A percentile compares a stretch with the other conserved stretches of the same genome.
Evolutionary conservation across 2,113 vertebrate species (phyloP).

Genomic region (Emydocephalus ijimae): DNA sequence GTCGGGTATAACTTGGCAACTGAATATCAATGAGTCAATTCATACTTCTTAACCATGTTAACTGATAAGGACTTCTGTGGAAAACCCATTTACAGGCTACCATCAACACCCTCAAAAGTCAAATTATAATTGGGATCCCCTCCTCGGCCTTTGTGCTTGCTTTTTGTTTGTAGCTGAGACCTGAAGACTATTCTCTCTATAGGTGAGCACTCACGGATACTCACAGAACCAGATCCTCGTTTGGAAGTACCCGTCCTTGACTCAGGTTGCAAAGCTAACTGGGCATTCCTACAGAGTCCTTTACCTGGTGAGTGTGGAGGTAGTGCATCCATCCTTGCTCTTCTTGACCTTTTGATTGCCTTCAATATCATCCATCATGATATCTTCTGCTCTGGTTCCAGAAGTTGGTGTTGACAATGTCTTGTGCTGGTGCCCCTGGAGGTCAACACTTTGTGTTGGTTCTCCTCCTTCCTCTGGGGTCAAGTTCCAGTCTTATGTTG

Average conservation of each 20-base stretch:
- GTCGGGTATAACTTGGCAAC: neutral
- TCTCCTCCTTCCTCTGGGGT: neutral
- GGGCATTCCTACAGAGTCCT: constrained; percentile 96
- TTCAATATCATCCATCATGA: neutral
- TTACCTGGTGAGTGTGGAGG: constrained; percentile 81
- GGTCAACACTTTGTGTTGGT: neutral
- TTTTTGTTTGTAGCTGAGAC: neutral
- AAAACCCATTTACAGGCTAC: neutral
- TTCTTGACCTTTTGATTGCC: neutral
- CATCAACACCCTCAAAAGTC: neutral
- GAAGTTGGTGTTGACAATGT: neutral
- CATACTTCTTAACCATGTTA: neutral
- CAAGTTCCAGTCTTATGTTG: neutral
- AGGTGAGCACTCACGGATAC: constrained; percentile 98
- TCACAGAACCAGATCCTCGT: constrained; percentile 99
- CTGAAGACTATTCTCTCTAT: neutral
- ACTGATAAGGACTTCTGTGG: neutral
- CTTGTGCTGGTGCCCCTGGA: neutral
- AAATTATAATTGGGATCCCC: neutral
- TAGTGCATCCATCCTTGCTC: neutral
- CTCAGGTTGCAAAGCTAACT: constrained; percentile 95
- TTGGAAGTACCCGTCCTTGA: constrained; percentile 97
- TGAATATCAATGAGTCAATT: neutral
- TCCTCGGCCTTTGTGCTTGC: neutral
- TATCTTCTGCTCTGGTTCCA: neutral